phyloP scores from a whole-genome alignment of 2,888 invertebrate species.

The Tortricodes alternella region DNA sequence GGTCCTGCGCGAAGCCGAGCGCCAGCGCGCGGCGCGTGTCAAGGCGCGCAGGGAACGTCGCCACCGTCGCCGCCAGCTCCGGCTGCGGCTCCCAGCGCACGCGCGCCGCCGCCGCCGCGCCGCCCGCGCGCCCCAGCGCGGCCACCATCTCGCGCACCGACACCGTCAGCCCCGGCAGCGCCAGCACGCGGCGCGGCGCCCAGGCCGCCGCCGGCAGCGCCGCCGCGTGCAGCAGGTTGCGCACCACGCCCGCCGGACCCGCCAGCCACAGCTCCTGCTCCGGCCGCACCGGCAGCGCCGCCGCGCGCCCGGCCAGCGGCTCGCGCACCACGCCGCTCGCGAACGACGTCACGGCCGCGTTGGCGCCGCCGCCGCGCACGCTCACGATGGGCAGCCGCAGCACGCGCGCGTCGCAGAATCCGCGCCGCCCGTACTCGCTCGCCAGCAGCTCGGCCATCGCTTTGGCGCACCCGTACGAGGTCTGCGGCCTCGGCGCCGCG shows the following conservation, averaged over 20 bases:
- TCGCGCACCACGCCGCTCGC: slow-evolving; percentile 70
- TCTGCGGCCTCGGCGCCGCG: slow-evolving; percentile 61
- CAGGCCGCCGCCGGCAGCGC: slow-evolving; percentile 44
- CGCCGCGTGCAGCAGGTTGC: slow-evolving; percentile 58
- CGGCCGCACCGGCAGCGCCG: slow-evolving; percentile 54
- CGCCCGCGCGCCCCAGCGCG: slow-evolving; percentile 57
- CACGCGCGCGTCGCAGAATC: slow-evolving; percentile 59
- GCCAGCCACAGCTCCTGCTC: slow-evolving; percentile 60
- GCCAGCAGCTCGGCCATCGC: slow-evolving; percentile 68
- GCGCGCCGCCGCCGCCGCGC: slow-evolving; percentile 48
- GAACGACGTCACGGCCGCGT: slow-evolving; percentile 70
- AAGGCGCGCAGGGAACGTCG: slow-evolving; percentile 57
- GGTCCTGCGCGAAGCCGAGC: slow-evolving; percentile 61
- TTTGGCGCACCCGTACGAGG: slow-evolving; percentile 68
- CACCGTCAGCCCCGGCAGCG: slow-evolving; percentile 62
- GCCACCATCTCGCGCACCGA: slow-evolving; percentile 55
- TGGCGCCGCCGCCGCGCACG: slow-evolving; percentile 64
- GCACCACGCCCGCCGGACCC: slow-evolving; percentile 57
- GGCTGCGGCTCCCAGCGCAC: slow-evolving; percentile 54
- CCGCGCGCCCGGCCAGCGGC: slow-evolving; percentile 54
- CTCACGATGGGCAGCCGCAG: slow-evolving; percentile 68
- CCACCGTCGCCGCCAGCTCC: slow-evolving; percentile 52
- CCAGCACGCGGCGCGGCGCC: slow-evolving; percentile 55
- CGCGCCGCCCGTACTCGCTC: slow-evolving; percentile 66
- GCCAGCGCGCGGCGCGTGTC: slow-evolving; percentile 54